Evolutionary conservation across 2,113 vertebrate genomes (phyloP), one percentile per base, ranked within the genome.

Genomic region (Manacus vitellinus): DNA sequence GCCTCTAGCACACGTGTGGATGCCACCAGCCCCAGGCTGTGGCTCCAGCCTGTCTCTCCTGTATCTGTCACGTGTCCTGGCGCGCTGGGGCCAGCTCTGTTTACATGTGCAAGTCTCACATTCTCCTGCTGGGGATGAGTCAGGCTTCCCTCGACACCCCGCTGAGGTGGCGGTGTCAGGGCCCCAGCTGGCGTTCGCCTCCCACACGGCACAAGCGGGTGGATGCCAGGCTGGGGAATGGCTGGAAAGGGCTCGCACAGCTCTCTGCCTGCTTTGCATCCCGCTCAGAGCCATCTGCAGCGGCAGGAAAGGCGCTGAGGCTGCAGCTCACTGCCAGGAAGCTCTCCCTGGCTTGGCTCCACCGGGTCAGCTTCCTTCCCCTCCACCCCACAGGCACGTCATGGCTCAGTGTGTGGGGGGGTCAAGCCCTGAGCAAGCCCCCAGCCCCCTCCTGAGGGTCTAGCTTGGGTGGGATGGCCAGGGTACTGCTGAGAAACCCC

Each of bases 121-220:
- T 85, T 81, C 78, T 59, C 79, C 89, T 73, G 88, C 82, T 8
- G 8, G 89, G 70, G 54, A 75, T 92, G 93, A 95, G 66, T 94
- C 94, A 91, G 35, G 33, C 88, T 85, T 39, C 67, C 56, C 66
- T 62, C 3, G 6, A 55, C 83, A 86, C 67, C 67, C 75, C 0
- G 33, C 68, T 6, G 41, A 59, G 61, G 87, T 10, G 8, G 70
- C 15, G 4, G 52, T 31, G 44, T 30, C 62, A 30, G 85, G 35
- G 70, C 41, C 52, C 21, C 72, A 23, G 77, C 77, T 43, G 56
- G 85, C 19, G 2, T 61, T 72, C 27, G 30, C 73, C 70, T 68
- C 59, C 72, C 2, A 3, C 63, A 9, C 15, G 3, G 63, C 61
- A 7, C 41, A 1, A 51, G 46, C 12, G 0, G 18, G 41, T 35